Evolutionary conservation across 2,888 invertebrate species (phyloP).

Genomic region (Rhagonycha fulva): DNA sequence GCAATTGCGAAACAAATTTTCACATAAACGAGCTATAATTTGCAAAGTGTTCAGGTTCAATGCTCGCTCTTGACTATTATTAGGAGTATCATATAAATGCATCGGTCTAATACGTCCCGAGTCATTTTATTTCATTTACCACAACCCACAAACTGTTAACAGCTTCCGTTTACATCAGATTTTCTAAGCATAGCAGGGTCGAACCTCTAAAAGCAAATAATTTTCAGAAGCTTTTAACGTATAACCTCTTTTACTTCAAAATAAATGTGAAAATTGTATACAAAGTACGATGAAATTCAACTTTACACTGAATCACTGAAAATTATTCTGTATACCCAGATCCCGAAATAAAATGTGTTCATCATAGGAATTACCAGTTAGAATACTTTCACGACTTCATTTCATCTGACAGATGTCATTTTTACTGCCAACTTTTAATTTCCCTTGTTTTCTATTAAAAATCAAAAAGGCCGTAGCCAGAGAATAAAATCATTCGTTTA

Average conservation of each 20-base stretch:
- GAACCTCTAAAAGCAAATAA: background rate
- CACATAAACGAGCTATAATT: constrained; percentile 21
- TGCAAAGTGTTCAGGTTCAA: constrained; percentile 22
- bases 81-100: constrained; percentile 24
- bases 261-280: background rate
- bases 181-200: background rate
- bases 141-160: constrained; percentile 11
- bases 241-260: background rate
- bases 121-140: constrained; percentile 17
- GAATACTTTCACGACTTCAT: background rate
- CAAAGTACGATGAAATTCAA: background rate
- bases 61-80: constrained; percentile 26
- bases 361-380: background rate
- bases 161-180: constrained; percentile 14
- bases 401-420: background rate
- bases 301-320: background rate
- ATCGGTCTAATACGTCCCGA: constrained; percentile 18
- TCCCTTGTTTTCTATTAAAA: no score
- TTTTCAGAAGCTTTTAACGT: background rate
- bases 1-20: constrained; percentile 14
- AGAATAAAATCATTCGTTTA: no score
- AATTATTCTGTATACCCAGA: background rate
- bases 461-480: no score
- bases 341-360: background rate
- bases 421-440: background rate